Evolutionary conservation across 64 coral and sea anemone genomes (phyloP), one percentile per base, ranked within the genome.

Genomic region (Stylophora pistillata): DNA sequence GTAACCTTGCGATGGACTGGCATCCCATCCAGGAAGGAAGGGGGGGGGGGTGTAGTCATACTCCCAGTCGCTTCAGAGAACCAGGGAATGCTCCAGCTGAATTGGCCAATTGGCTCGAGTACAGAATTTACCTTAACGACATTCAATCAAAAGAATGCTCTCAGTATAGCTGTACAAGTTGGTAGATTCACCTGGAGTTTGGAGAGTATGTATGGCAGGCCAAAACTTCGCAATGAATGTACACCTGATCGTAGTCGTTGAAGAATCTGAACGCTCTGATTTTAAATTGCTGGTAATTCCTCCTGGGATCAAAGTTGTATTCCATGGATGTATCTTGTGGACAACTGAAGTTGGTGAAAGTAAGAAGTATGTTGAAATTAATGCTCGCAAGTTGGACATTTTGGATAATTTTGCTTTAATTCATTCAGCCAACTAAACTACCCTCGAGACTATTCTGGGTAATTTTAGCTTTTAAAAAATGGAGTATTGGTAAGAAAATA

Each of bases 251-350:
- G n/a, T 84, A 84, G 80, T 84, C 80, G 61, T 55, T 54, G 13
- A 84, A 84, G 80, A 84, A 84, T 5, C 80, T 65, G 47, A 84
- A 84, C 10, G 30, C 11, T 23, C 15, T 84, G 18, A 84, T 69
- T 66, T 62, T 66, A 27, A 84, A 84, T 15, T 84, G 12, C 13
- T 84, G 80, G 9, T 5, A 68, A 17, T 12, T 65, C 27, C 80
- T 31, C 0, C 0, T 5, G 1, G 80, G n/a, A 53, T 84, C 23
- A 20, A 69, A 84, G 16, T 34, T 53, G 80, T 84, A 84, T 7
- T 17, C 80, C 80, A 84, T 84, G 5, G 21, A 69, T 52, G 80
- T 53, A 84, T 84, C 80, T 53, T 13, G n/a, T 15, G 32, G 13
- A n/a, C 80, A 84, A 16, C 80, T 84, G n/a, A 0, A 17, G 23